Evolutionary conservation across 2,797 vertebrate species (phyloP), one percentile per base, ranked within the genome.

Genomic region (Cryptoblepharus egeriae): DNA sequence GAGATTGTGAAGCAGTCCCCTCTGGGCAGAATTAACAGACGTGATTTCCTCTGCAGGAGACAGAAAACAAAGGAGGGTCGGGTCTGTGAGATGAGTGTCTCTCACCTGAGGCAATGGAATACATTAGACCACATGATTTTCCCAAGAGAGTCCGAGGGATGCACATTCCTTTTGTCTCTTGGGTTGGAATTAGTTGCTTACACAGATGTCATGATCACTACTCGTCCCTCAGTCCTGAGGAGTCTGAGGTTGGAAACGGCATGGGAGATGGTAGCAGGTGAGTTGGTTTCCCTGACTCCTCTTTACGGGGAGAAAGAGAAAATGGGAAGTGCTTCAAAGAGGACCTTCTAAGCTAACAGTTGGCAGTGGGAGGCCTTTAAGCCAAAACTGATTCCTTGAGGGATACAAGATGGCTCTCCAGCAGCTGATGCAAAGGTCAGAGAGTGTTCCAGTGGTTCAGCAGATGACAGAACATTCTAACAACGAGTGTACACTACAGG

Each of bases 101-200:
- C 49, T 82, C 77, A 37, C 78, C 67, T 79, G 70, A 78, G 84
- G 88, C 73, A 63, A 30, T 11, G 16, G 88, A 83, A 85, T 80
- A 6, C 81, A 58, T 83, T 26, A 0, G 4, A 86, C 84, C 80
- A 77, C 80, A 84, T 18, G 28, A 85, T 77, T 89, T 83, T 86
- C 64, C 61, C 78, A 32, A 67, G 77, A 79, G 15, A 73, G 82
- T 82, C 39, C 18, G 57, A 87, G 69, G 82, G 85, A 85, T 49
- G 55, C 83, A 79, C 90, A 89, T 93, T 91, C 90, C 90, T 90
- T 85, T 87, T 65, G 35, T 79, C 85, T 55, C 83, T 84, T n/a
- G 22, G 61, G 42, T 84, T 82, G 84, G 74, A 83, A 55, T 30
- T 35, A 1, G 42, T 79, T 82, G 72, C 73, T 87, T 68, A 80